Percentiles rank a stretch among this genome's conserved stretches.
Evolutionary conservation across 2,888 invertebrate species (phyloP).

Genomic region (Oxyteleia sp.): DNA sequence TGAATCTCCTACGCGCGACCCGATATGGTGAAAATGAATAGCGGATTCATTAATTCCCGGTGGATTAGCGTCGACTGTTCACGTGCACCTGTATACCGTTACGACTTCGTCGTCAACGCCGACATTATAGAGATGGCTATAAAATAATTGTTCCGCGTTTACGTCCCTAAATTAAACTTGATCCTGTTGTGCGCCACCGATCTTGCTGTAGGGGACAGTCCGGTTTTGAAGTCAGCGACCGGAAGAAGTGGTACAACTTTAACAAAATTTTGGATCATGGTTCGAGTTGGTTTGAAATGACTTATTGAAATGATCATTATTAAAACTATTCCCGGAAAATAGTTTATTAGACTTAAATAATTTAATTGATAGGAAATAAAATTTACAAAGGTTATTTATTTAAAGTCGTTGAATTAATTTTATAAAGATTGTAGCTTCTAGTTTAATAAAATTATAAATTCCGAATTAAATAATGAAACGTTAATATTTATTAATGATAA

Average conservation of each 20-base stretch:
- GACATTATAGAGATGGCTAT: slow-evolving; percentile 33
- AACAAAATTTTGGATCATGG: background rate
- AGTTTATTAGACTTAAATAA: too few species aligned
- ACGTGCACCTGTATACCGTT: slow-evolving; percentile 20
- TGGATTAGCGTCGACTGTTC: slow-evolving; percentile 48
- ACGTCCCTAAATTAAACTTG: slow-evolving; percentile 10
- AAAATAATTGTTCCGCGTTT: slow-evolving; percentile 30
- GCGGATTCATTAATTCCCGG: slow-evolving; percentile 58
- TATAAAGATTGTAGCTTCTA: too few species aligned
- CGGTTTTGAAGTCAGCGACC: background rate
- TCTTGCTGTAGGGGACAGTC: background rate
- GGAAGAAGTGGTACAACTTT: background rate
- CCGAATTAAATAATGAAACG: too few species aligned
- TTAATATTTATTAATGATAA: too few species aligned
- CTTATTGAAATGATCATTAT: too few species aligned
- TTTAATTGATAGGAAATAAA: too few species aligned
- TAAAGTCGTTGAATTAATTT: too few species aligned
- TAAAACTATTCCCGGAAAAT: too few species aligned
- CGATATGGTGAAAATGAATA: slow-evolving; percentile 40
- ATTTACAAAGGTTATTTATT: too few species aligned
- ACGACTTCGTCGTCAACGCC: slow-evolving; percentile 18
- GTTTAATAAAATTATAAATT: too few species aligned
- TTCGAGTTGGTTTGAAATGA: too few species aligned
- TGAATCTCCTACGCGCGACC: slow-evolving; percentile 19
- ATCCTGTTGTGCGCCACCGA: slow-evolving; percentile 2